Evolutionary conservation across 2,113 vertebrate genomes (phyloP), one percentile per base, ranked within the genome.

Genomic region (Colistium nudipinnis): DNA sequence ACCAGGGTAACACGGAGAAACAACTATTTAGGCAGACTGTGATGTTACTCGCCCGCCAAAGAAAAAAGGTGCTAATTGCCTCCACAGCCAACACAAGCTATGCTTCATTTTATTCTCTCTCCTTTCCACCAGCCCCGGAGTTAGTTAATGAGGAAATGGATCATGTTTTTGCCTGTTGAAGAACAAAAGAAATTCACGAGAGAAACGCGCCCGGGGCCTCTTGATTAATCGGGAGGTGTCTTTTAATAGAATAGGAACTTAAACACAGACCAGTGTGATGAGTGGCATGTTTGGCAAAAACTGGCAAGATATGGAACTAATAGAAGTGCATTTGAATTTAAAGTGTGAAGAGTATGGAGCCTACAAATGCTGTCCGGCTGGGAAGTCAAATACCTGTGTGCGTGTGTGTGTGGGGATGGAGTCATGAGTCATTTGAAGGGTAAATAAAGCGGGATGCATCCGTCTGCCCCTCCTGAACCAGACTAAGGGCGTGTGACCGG

Each of bases 341-440:
- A 74, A 80, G 49, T 39, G 12, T 62, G 53, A 63, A 53, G 44
- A 65, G 69, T 16, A 49, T 24, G 48, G 52, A 49, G 74, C 41
- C 70, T 80, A 70, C 88, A 72, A 67, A 82, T 91, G n/a, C n/a
- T 83, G 81, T 80, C 47, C 77, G 57, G 69, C 77, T 80, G 81
- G 76, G 72, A 86, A 87, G 88, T 91, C 86, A 88, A 87, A 88
- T 74, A 84, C 64, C 66, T 62, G 60, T 6, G 61, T 64, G 62
- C 49, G 35, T 62, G 61, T 77, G 81, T 4, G 60, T 69, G 64
- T 49, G 30, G 63, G 71, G 81, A 82, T 84, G 62, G 76, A 88
- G 79, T 84, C 84, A 70, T 90, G 76, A 88, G 79, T 84, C 84
- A 70, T 90, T 87, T 86, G 85, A 84, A 85, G 88, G 86, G 88